Base-by-base conservation (phyloP, 2,113 vertebrate species). In the Cyprinodon tularosa region DNA sequence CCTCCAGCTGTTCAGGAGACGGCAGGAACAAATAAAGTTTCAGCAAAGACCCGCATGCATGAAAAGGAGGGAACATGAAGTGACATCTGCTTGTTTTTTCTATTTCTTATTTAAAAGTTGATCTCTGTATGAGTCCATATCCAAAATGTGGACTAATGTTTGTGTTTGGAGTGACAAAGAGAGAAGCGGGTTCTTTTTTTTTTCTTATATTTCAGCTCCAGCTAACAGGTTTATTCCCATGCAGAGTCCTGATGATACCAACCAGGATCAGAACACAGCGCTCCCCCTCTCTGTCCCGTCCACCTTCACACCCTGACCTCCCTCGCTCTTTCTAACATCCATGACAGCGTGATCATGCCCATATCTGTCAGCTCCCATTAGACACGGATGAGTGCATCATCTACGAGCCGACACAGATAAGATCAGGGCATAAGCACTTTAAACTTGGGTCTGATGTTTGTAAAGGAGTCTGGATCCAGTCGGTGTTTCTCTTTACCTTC, bases 1-100 rank as follows among this genome's bases (percentile, higher is more conserved):
- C 84, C 90, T 90, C 86, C 90, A 94, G 90, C 90, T 91, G 92
- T 92, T 88, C 84, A 61, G 62, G 78, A 86, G 80, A 78, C 39
- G 36, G 63, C 29, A 70, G 78, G 73, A 83, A 90, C 83, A 88
- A n/a, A 90, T 86, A 83, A 86, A 89, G 82, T 92, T 91, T 76
- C 82, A 78, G 84, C 77, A 91, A 83, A 88, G 66, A 77, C 76
- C 66, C 72, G 60, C 79, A 71, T 2, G 20, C n/a, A 44, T 29
- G 44, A 37, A 36, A 71, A 82, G 80, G 70, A 65, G 80, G 80
- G 71, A 82, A 87, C 78, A 73, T 61, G 75, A 17, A 0, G 6
- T 74, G 66, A 85, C 76, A 53, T 89, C 77, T 79, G 80, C 77
- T 69, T 83, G 50, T 42, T 17, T 71, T 84, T 73, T 63, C 59